These are phyloP conservation scores for Drosophila quasianomalipes DNA, from an alignment of 2,888 invertebrate species.

Conservation along the genomic window DNA sequence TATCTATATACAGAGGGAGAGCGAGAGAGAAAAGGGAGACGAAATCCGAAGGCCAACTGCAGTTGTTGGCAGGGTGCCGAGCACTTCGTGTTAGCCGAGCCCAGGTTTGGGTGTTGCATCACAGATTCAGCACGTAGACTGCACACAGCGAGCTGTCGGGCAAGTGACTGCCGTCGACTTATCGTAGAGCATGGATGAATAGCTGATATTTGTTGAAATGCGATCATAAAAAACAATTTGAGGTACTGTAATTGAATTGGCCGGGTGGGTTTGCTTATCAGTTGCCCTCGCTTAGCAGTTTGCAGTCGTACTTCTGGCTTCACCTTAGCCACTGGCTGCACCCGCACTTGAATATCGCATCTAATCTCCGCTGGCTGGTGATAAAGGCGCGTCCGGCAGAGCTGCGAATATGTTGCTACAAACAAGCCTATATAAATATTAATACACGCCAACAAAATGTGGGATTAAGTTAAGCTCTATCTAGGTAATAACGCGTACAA, in stretches of 20 bases:
- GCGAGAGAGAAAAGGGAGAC: not conserved
- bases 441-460: not conserved
- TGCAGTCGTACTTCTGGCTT: constrained; percentile 15
- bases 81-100: constrained; percentile 4
- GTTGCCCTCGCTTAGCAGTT: constrained; percentile 15
- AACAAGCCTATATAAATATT: not conserved
- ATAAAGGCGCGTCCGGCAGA: constrained; percentile 60
- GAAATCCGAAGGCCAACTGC: too few relatives aligned
- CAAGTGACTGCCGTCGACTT: constrained; percentile 25
- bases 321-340: constrained; percentile 45
- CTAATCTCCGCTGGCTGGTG: constrained; percentile 40
- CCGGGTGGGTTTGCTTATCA: constrained; percentile 24
- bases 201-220: not conserved
- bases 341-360: constrained; percentile 48
- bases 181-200: constrained; percentile 24
- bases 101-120: not conserved
- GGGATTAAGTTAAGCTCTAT: not conserved
- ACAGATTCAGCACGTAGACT: not conserved
- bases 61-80: constrained; percentile 9
- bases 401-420: not conserved
- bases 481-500: not conserved
- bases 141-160: not conserved
- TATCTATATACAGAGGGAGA: not conserved
- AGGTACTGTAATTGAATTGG: constrained; percentile 28
- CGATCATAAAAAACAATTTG: constrained; percentile 38